Conservation (phyloP, 2,797 vertebrate genomes). For the Sphenodon punctatus region DNA sequence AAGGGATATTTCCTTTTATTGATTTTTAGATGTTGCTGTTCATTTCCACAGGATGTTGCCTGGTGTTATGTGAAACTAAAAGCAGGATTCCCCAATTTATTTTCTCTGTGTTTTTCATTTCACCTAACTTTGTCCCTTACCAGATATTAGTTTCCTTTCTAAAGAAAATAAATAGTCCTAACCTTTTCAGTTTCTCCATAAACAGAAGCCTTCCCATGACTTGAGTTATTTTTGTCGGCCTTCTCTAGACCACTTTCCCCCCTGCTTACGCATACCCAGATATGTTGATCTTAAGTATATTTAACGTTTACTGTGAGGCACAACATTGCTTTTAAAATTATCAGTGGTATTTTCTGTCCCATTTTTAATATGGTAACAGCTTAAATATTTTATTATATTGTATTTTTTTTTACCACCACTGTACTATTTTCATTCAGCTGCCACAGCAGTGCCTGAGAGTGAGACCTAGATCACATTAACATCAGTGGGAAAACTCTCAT, state of each 20-base stretch:
- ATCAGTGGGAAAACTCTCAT: not conserved
- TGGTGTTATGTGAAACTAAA: not conserved
- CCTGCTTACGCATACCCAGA: not conserved
- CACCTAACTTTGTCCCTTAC: constrained; percentile 12
- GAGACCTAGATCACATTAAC: not conserved
- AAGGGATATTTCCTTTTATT: not conserved
- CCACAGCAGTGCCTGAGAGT: not conserved
- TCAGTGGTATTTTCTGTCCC: not conserved
- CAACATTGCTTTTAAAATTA: constrained; percentile 18
- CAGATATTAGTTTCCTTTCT: not conserved
- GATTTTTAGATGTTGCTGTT: too few species aligned
- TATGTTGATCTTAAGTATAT: not conserved
- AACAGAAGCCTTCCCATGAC: constrained; percentile 5
- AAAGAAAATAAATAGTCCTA: not conserved
- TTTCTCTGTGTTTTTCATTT: not conserved
- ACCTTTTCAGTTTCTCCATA: constrained; percentile 17
- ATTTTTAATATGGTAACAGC: constrained; percentile 8
- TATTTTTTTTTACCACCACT: not conserved
- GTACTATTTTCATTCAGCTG: not conserved
- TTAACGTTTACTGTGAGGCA: not conserved
- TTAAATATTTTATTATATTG: not conserved
- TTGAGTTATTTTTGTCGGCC: constrained; percentile 3
- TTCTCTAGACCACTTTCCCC: not conserved
- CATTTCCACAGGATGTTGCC: too few species aligned
- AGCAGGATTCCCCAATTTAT: constrained; percentile 23